A percentile compares a stretch with the other conserved stretches of the same genome.
phyloP scores from a whole-genome alignment of 37 sponge, comb jelly and placozoan species.

The Axinella damicornis region DNA sequence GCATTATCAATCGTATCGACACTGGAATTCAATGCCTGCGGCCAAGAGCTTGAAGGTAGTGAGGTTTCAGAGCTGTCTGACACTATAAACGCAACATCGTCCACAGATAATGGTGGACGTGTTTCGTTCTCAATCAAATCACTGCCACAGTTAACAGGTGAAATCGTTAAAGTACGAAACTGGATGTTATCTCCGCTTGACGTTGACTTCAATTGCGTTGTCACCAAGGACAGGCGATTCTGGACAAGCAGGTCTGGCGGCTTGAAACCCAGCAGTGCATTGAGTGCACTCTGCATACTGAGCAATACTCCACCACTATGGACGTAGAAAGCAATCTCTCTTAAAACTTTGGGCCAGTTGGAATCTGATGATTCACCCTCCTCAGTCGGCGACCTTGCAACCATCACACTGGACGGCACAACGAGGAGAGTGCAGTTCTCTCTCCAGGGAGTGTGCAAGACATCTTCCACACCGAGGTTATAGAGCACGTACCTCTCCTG shows the following conservation, averaged over 20 bases:
- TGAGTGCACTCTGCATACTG: slow-evolving; percentile 50
- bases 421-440: slow-evolving; percentile 60
- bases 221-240: neutral
- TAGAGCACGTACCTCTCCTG: slow-evolving; percentile 62
- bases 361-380: neutral
- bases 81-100: neutral
- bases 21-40: too few relatives aligned
- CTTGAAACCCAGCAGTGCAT: slow-evolving; percentile 22
- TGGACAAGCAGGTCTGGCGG: neutral
- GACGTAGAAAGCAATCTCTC: slow-evolving; percentile 23
- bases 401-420: slow-evolving; percentile 15
- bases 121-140: neutral
- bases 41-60: too few relatives aligned
- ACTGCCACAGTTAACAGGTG: neutral
- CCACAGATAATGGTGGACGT: neutral
- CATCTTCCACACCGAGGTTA: slow-evolving; percentile 38
- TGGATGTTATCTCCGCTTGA: neutral
- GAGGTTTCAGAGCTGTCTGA: too few relatives aligned
- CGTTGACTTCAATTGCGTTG: neutral
- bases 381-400: neutral
- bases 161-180: neutral
- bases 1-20: too few relatives aligned
- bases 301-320: slow-evolving; percentile 42
- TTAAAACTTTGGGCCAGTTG: slow-evolving; percentile 10
- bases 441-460: slow-evolving; percentile 50